Base-by-base conservation (phyloP, 2,113 vertebrate species). In the Ochotona curzoniae region DNA sequence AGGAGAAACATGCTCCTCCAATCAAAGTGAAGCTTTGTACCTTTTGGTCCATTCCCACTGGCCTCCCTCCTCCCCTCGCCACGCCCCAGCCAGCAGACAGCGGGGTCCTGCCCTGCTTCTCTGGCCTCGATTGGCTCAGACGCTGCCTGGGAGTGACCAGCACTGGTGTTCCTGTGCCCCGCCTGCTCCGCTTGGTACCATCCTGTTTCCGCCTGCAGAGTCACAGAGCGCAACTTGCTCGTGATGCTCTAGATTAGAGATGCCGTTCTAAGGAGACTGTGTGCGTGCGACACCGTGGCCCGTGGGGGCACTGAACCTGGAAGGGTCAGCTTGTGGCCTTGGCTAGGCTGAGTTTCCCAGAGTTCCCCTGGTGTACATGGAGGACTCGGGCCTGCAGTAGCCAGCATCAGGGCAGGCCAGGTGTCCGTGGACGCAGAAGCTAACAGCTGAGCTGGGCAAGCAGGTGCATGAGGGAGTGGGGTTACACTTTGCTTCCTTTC, bases 261-360 rank as follows among this genome's bases (percentile, higher is more conserved):
- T 15, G 12, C 47, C 28, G 2, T 64, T 32, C 10, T 35, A 17
- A 38, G 26, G 35, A 35, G 30, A 18, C 25, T n/a, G 5, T 51
- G 10, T 71, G 1, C 18, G 17, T 57, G 54, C 18, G 54, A 57
- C 7, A 0, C 1, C 13, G 49, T 1, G 4, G 4, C 15, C 4
- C 7, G 8, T 5, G 28, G 47, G 44, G 44, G 1, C 7, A 0
- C 1, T 15, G 49, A 49, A 7, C 60, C 54, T 13, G 28, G 3
- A 30, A 4, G 70, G 30, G 54, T n/a, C 1, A 4, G 4, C 38
- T 6, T 44, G 38, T 44, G 38, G 38, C 38, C 38, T 44, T 44
- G 38, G 38, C 38, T 44, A 44, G 38, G 38, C 38, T 44, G 38
- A 44, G 38, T 44, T 44, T 44, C 38, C 38, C 38, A 44, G 38